Base-by-base conservation (phyloP, 2,113 vertebrate genomes). In the Vulpes vulpes region DNA sequence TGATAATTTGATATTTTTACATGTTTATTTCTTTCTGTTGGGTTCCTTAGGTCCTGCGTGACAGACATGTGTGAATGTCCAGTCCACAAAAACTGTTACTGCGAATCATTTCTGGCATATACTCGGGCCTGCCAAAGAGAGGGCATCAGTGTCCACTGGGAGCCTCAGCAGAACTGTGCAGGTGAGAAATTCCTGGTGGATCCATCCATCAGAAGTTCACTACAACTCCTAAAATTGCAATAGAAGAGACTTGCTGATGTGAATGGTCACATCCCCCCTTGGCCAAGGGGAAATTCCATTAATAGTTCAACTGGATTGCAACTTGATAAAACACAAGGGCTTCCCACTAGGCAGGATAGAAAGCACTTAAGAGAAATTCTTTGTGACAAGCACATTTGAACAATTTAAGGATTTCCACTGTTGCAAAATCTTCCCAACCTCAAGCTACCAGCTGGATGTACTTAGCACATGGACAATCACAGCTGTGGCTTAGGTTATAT, bases 41-140 rank as follows among this genome's bases (percentile, higher is more conserved):
- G 98, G 23, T 97, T 89, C 93, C 86, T 20, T 95, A 99, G 99
- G 98, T 99, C 99, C 15, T 99, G 99, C 60, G 99, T 99, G 95
- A 99, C 99, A 30, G 99, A 99, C 97, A 99, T 99, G 99, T 99
- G 99, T 1, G 99, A 99, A 96, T 99, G 99, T 93, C 99, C 99
- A 0, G 98, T 99, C 84, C 99, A 99, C 98, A 99, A 99, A 97
- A 99, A 99, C 98, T 99, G 99, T 97, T 99, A 99, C 98, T 99
- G 99, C 0, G 99, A 99, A 98, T 99, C 99, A 0, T 99, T 99
- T 98, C 99, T 99, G 91, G 99, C 99, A 0, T 99, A 99, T 7
- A 98, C 99, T 73, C 99, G 99, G 53, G 99, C 99, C 91, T 99
- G 99, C 92, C 99, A 99, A 98, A 98, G 99, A 92, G 99, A 99